Evolutionary conservation across 37 sponge, comb jelly and placozoan genomes (phyloP), one percentile per base, ranked within the genome.

Genomic region (Ephydatia muelleri): DNA sequence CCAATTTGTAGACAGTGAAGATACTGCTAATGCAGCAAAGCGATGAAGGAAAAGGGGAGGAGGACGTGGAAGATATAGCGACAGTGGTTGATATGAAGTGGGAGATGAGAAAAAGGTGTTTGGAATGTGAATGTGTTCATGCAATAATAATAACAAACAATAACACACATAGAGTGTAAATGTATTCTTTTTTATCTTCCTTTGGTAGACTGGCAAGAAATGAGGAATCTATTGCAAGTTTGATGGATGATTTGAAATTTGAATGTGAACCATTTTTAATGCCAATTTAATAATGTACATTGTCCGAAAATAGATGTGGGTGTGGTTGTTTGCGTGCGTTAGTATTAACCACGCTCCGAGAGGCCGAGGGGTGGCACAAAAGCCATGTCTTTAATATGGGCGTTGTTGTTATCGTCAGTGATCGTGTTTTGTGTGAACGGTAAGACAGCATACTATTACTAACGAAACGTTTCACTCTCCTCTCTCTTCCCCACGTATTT

Each of bases 161-260:
- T 39, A 0, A 25, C 12, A 36, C 1, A 0, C n/a, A 28, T 76
- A 35, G 48, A 19, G 35, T 84, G 48, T 72, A 30, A 9, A 38
- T 85, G 71, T 37, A 5, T 32, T 72, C 38, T 35, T 78, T 3
- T 65, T 34, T 21, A 26, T 5, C 11, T 1, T 79, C 26, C 38
- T 31, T 31, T 2, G 36, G 14, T 28, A 92, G 88, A 49, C 72
- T 92, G n/a, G 79, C 88, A 34, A 64, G 28, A 27, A 29, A 70
- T 21, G 92, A 92, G 49, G 88, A 84, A 27, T 34, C 27, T 9
- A 88, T 92, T 82, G 88, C 92, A 49, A 80, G 70, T 35, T 77
- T 88, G 30, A 11, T 92, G 35, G 67, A 81, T 64, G 92, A 92
- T 27, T 69, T 92, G 22, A 83, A 82, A 64, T 92, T 68, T 81